phyloP scores from a whole-genome alignment of 92 coral and sea anemone genomes.

The Bergia sp. region DNA sequence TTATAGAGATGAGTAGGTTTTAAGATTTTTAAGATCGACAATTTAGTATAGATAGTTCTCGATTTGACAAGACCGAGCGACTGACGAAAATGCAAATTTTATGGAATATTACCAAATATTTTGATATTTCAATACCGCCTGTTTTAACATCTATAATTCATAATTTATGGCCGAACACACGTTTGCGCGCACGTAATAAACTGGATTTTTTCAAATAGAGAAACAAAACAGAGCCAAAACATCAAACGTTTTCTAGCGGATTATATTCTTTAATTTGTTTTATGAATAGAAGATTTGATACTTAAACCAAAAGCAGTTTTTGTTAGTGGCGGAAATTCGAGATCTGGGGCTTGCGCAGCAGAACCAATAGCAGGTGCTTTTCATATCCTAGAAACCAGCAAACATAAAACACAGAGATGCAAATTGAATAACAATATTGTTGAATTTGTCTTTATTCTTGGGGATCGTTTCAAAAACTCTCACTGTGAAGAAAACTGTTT shows the following conservation, averaged over 20 bases:
- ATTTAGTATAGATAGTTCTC: background rate
- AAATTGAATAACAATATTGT: background rate
- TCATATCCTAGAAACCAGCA: constrained; percentile 11
- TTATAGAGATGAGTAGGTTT: constrained; percentile 1
- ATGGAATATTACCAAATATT: constrained; percentile 18
- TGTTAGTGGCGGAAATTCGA: background rate
- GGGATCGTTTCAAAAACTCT: background rate
- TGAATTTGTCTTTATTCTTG: background rate
- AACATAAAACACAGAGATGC: background rate
- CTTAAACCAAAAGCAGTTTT: background rate
- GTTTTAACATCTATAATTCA: constrained; percentile 31
- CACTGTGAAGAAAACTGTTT: background rate
- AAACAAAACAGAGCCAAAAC: background rate
- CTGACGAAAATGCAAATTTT: constrained; percentile 47
- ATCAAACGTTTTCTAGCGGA: background rate
- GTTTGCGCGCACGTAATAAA: background rate
- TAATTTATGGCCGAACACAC: constrained; percentile 22
- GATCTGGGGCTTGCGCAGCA: background rate
- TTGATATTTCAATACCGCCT: constrained; percentile 34
- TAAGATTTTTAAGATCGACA: constrained; percentile 5
- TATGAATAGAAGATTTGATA: background rate
- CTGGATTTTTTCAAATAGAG: background rate
- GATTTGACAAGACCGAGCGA: constrained; percentile 18
- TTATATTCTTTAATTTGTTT: background rate
- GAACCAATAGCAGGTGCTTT: background rate